A percentile compares a stretch with the other conserved stretches of the same genome.
Evolutionary conservation across 2,888 invertebrate species (phyloP).

Genomic region (Chymomyza fuscimana): DNA sequence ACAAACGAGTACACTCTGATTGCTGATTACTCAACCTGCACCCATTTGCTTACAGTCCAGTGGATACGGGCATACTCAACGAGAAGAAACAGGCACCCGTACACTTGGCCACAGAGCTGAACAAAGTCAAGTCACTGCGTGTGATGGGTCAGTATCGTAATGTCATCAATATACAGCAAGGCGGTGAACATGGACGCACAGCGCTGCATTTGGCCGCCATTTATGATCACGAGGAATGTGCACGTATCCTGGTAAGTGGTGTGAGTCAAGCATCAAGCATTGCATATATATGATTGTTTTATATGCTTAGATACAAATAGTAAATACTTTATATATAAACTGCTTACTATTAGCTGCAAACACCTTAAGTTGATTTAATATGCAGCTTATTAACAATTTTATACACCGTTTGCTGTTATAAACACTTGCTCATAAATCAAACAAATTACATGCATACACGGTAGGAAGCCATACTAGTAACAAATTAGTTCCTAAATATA

Average conservation of each 20-base stretch:
- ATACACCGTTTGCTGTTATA: constrained; percentile 24
- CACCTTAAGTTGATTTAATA: background rate
- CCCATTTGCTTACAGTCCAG: constrained; percentile 81
- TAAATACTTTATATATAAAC: background rate
- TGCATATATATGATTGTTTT: constrained; percentile 30
- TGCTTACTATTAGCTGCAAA: no score
- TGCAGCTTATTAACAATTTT: constrained; percentile 39
- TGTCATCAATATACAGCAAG: constrained; percentile 86
- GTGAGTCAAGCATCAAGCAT: constrained; percentile 34
- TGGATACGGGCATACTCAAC: constrained; percentile 86
- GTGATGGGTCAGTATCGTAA: constrained; percentile 85
- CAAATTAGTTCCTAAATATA: no score
- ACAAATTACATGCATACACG: background rate
- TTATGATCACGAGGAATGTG: constrained; percentile 90
- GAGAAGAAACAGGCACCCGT: constrained; percentile 89
- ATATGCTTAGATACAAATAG: constrained; percentile 22
- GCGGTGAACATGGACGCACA: constrained; percentile 88
- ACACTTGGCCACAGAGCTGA: constrained; percentile 89
- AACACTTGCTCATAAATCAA: constrained; percentile 53
- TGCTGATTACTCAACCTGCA: background rate
- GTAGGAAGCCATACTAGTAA: no score
- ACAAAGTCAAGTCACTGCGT: constrained; percentile 86
- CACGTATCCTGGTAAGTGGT: constrained; percentile 86
- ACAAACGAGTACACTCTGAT: background rate
- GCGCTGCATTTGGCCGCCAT: constrained; percentile 92